Conservation (phyloP, 2,888 invertebrate genomes). For the Lycaena phlaeas region DNA sequence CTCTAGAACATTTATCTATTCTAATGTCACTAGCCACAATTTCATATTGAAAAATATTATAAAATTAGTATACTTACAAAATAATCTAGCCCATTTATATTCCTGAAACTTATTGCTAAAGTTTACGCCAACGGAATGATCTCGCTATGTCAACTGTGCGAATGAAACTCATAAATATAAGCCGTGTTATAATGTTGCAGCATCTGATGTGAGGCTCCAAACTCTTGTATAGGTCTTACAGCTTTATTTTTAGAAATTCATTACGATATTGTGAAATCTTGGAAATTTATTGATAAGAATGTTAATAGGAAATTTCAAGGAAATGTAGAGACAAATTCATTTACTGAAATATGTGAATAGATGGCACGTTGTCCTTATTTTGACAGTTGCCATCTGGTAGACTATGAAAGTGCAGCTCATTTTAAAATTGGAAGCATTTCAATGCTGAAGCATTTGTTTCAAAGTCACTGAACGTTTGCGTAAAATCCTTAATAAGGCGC, state of each 20-base stretch:
- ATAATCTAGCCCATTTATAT: slow-evolving; percentile 4
- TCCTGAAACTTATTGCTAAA: not conserved
- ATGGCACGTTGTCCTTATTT: no score
- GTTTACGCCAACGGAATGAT: slow-evolving; percentile 5
- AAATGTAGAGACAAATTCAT: no score
- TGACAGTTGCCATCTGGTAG: no score
- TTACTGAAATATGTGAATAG: no score
- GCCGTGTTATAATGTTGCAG: no score
- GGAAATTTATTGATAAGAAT: not conserved
- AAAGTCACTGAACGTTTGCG: not conserved
- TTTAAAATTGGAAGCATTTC: no score
- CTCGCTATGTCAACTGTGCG: not conserved
- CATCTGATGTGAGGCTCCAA: no score
- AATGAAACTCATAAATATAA: no score
- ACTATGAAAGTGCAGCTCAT: no score
- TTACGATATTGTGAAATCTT: no score
- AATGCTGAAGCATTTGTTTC: no score
- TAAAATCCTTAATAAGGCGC: not conserved
- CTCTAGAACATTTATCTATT: slow-evolving; percentile 1
- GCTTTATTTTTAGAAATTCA: not conserved
- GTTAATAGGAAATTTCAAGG: not conserved
- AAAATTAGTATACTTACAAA: slow-evolving; percentile 24
- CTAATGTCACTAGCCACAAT: slow-evolving; percentile 20
- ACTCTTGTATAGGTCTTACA: not conserved
- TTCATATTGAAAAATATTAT: slow-evolving; percentile 30